Conservation (phyloP, 2,113 vertebrate genomes). For the Anseranas semipalmata region DNA sequence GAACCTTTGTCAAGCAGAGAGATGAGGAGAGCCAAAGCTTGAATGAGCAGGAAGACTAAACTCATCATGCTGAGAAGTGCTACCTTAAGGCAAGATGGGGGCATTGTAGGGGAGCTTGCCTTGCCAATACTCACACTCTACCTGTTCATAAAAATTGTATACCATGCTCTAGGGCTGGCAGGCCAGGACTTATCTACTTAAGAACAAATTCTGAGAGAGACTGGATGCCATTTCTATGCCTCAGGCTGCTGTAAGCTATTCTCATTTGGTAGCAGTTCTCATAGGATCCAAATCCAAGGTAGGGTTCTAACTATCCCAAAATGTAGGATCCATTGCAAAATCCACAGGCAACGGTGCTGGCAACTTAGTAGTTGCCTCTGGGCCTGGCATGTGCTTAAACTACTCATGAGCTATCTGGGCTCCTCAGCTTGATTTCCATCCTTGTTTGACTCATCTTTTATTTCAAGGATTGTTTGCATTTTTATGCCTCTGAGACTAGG, state of each 20-base stretch:
- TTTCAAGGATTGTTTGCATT: conserved; percentile 66
- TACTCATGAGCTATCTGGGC: conserved; percentile 32
- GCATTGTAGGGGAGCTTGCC: not conserved
- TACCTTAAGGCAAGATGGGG: not conserved
- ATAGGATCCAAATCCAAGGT: not conserved
- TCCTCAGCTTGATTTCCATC: conserved; percentile 60
- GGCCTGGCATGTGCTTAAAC: conserved; percentile 55
- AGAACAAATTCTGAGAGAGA: conserved; percentile 22
- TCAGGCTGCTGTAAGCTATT: not conserved
- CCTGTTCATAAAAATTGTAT: not conserved
- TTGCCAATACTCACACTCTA: not conserved
- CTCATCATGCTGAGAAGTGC: not conserved
- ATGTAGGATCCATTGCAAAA: conserved; percentile 48
- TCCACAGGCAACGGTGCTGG: not conserved
- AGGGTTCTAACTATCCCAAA: conserved; percentile 12
- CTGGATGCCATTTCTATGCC: conserved; percentile 10
- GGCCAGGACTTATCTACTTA: conserved; percentile 30
- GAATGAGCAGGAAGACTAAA: not conserved
- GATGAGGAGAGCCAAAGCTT: not conserved
- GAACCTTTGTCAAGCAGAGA: not conserved
- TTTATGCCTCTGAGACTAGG: conserved; percentile 58
- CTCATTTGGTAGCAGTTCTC: not conserved
- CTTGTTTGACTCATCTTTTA: conserved; percentile 60
- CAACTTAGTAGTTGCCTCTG: conserved; percentile 48
- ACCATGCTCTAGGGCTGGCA: conserved; percentile 34